These are phyloP conservation scores for Paralichthys olivaceus DNA, from an alignment of 2,113 vertebrate species.

Conservation along the genomic window DNA sequence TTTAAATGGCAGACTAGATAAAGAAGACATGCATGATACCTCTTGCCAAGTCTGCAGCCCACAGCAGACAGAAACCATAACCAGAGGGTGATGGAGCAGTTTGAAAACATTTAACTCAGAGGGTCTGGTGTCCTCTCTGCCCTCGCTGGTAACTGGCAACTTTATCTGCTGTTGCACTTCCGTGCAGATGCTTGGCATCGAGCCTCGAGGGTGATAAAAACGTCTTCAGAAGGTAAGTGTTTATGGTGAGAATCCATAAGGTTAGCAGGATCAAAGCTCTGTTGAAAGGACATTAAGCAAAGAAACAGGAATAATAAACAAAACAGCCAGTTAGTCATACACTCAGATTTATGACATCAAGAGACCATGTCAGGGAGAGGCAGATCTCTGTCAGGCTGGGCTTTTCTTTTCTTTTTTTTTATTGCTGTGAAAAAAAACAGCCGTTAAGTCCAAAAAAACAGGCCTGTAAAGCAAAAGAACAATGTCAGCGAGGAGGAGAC, in stretches of 20 bases:
- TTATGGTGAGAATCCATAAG: constrained; percentile 80
- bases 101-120: constrained; percentile 40
- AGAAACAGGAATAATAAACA: constrained; percentile 73
- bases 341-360: constrained; percentile 69
- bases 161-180: constrained; percentile 73
- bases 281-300: constrained; percentile 64
- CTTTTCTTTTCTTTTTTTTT: constrained; percentile 67
- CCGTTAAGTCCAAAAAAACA: constrained; percentile 34
- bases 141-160: constrained; percentile 65
- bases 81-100: constrained; percentile 24
- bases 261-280: constrained; percentile 80
- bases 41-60: constrained; percentile 27
- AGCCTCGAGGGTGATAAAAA: constrained; percentile 76
- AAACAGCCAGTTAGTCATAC: constrained; percentile 70
- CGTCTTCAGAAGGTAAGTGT: constrained; percentile 74
- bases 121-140: constrained; percentile 60
- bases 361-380: constrained; percentile 61
- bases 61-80: constrained; percentile 24
- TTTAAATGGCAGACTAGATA: constrained; percentile 31
- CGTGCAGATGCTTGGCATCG: constrained; percentile 72
- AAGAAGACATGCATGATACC: constrained; percentile 3
- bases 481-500: constrained; percentile 47
- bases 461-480: constrained; percentile 58
- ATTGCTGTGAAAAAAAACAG: constrained; percentile 55
- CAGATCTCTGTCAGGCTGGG: constrained; percentile 48